These are phyloP conservation scores for Benthosema pterotum DNA, from an alignment of 2,797 vertebrate species.

Conservation along the genomic window DNA sequence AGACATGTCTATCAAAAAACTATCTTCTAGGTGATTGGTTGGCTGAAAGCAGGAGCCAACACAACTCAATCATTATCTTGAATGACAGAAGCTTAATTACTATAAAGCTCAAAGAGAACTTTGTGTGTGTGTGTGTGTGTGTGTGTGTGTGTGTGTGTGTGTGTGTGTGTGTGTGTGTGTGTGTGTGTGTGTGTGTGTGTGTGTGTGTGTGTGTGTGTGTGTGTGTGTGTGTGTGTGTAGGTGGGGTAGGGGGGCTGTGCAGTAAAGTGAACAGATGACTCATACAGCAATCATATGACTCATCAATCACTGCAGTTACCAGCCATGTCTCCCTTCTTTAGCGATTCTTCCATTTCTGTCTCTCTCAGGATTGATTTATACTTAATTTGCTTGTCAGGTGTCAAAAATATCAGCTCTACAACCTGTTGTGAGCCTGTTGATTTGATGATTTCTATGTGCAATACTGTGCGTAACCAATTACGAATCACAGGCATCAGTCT, in stretches of 20 bases:
- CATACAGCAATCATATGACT: slow-evolving; percentile 87
- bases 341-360: slow-evolving; percentile 39
- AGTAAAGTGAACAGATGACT: slow-evolving; percentile 84
- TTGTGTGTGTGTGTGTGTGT: slow-evolving; percentile 30
- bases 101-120: slow-evolving; percentile 69
- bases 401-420: too few relatives aligned
- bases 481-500: too few relatives aligned
- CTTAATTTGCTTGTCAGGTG: too few relatives aligned
- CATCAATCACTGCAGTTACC: slow-evolving; percentile 86
- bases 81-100: slow-evolving; percentile 77
- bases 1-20: slow-evolving; percentile 63
- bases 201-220: background rate
- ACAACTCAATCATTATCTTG: slow-evolving; percentile 75
- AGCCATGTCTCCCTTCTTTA: slow-evolving; percentile 58
- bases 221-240: background rate
- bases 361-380: slow-evolving; percentile 18
- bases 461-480: too few relatives aligned
- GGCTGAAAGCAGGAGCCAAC: slow-evolving; percentile 52
- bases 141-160: slow-evolving; percentile 14
- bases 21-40: slow-evolving; percentile 59
- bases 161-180: slow-evolving; percentile 4
- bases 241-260: slow-evolving; percentile 60
- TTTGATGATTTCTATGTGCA: too few relatives aligned
- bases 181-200: slow-evolving; percentile 22
- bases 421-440: too few relatives aligned